Percentiles rank a stretch among this genome's conserved stretches.
These are phyloP conservation scores for Chrysolina americana DNA, from an alignment of 2,888 invertebrate species.

Conservation along the genomic window DNA sequence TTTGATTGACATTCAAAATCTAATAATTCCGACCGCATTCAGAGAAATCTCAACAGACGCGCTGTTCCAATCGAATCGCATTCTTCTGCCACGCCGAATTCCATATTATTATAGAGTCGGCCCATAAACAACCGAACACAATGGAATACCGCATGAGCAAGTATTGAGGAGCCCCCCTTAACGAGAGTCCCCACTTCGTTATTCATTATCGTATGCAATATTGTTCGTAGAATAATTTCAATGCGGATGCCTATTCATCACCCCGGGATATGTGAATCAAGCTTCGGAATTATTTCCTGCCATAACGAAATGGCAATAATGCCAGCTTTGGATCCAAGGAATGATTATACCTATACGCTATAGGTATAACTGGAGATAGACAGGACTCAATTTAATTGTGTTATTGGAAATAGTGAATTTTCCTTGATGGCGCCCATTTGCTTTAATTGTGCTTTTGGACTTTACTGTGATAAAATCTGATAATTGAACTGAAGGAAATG, in stretches of 20 bases:
- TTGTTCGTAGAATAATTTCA: constrained; percentile 38
- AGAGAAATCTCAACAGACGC: not conserved
- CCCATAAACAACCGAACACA: constrained; percentile 21
- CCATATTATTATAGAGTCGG: not conserved
- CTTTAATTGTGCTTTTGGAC: no score
- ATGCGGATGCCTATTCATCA: constrained; percentile 42
- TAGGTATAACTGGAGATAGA: no score
- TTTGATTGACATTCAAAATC: constrained; percentile 1
- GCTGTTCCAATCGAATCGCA: not conserved
- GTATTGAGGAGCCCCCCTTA: constrained; percentile 2
- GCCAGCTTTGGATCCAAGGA: not conserved
- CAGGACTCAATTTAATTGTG: no score
- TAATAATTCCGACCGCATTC: not conserved
- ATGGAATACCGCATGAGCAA: constrained; percentile 33
- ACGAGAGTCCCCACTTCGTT: constrained; percentile 18
- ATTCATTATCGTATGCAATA: constrained; percentile 34
- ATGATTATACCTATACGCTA: no score
- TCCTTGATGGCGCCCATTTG: no score
- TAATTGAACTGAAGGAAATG: no score
- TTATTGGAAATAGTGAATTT: no score
- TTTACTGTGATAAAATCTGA: no score
- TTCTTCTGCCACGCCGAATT: constrained; percentile 5
- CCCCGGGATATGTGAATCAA: constrained; percentile 27
- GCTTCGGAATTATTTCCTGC: constrained; percentile 37
- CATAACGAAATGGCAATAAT: constrained; percentile 23